A percentile compares a stretch with the other conserved stretches of the same genome.
phyloP scores from a whole-genome alignment of 1,140 invertebrate genomes.

The Lineus longissimus region DNA sequence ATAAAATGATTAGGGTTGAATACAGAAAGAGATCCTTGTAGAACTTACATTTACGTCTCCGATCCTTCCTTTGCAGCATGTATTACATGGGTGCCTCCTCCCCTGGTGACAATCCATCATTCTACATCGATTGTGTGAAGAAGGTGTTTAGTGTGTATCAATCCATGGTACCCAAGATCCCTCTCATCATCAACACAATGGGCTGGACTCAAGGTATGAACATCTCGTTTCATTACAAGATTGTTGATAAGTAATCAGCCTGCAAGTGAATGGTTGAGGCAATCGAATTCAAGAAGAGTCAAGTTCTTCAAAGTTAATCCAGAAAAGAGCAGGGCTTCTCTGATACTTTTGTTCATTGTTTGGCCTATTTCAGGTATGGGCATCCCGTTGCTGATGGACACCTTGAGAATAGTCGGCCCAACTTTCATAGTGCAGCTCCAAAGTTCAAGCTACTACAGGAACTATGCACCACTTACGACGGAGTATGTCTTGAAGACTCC shows the following conservation, averaged over 20 bases:
- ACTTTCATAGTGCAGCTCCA: slow-evolving; percentile 44
- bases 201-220: slow-evolving; percentile 49
- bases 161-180: slow-evolving; percentile 22
- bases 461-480: slow-evolving; percentile 33
- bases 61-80: slow-evolving; percentile 27
- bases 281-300: no score
- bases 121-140: slow-evolving; percentile 42
- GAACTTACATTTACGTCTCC: no score
- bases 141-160: slow-evolving; percentile 32
- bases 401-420: slow-evolving; percentile 37
- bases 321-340: no score
- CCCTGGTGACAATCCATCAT: slow-evolving; percentile 30
- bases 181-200: slow-evolving; percentile 54
- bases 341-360: no score
- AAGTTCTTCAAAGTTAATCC: no score
- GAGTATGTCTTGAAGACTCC: slow-evolving; percentile 19
- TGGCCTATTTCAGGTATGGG: slow-evolving; percentile 51
- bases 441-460: slow-evolving; percentile 23
- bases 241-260: not conserved
- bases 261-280: no score
- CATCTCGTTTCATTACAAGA: not conserved
- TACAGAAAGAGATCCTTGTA: no score
- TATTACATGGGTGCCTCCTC: slow-evolving; percentile 42
- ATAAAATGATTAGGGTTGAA: no score
- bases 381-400: slow-evolving; percentile 40